Evolutionary conservation across 2,113 vertebrate genomes (phyloP).

Genomic region (Hoplias malabaricus): DNA sequence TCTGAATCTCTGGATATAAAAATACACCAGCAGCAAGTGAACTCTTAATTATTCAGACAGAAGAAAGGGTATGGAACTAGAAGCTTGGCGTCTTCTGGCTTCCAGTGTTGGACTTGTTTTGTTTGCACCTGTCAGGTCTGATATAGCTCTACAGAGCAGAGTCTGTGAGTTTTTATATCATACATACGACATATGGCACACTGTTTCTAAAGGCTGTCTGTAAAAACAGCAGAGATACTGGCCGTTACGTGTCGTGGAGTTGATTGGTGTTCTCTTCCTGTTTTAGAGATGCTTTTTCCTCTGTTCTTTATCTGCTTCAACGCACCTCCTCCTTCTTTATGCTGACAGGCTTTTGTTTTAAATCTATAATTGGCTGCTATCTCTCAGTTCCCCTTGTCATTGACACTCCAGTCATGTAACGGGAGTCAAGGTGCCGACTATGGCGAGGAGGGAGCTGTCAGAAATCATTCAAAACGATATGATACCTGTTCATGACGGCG

Average conservation of each 20-base stretch:
- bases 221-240: not conserved
- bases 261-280: not conserved
- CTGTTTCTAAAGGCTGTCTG: not conserved
- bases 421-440: not conserved
- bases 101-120: not conserved
- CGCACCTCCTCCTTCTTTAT: not conserved
- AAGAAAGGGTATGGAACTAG: not conserved
- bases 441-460: not conserved
- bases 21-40: not conserved
- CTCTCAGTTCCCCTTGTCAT: not conserved
- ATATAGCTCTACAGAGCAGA: not conserved
- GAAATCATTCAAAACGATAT: not conserved
- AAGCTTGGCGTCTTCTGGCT: not conserved
- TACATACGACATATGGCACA: not conserved
- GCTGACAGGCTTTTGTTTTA: not conserved
- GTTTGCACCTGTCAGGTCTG: not conserved
- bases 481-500: not conserved
- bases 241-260: not conserved
- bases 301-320: not conserved
- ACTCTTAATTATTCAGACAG: not conserved
- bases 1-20: not conserved
- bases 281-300: not conserved
- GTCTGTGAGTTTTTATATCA: not conserved
- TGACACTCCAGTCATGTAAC: not conserved
- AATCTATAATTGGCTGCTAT: constrained; percentile 4